phyloP scores from a whole-genome alignment of 2,888 invertebrate genomes.

The Stramonita haemastoma region DNA sequence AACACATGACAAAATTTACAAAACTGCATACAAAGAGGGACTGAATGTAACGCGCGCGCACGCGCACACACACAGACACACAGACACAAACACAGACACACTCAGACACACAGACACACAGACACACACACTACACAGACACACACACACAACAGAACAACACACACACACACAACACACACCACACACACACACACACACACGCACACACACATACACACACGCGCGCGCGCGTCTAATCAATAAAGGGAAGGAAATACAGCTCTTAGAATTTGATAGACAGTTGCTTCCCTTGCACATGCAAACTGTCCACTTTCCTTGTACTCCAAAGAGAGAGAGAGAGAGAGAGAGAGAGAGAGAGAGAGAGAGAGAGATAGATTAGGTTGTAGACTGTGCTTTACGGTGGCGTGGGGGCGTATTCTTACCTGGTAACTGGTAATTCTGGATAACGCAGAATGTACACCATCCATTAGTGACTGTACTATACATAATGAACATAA shows the following conservation, averaged over 20 bases:
- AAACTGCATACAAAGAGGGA: too few species aligned
- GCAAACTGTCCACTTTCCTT: not conserved
- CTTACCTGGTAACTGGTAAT: too few species aligned
- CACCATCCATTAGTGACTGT: too few species aligned
- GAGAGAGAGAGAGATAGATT: too few species aligned
- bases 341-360: too few species aligned
- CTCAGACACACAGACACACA: conserved; percentile 5
- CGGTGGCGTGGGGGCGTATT: too few species aligned
- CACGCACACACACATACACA: conserved; percentile 21
- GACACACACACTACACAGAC: not conserved
- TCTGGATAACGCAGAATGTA: too few species aligned
- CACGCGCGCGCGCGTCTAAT: not conserved
- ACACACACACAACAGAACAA: not conserved
- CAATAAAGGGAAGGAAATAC: not conserved
- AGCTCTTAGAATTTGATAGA: not conserved
- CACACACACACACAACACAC: not conserved
- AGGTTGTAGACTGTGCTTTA: too few species aligned
- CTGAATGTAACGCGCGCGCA: too few species aligned
- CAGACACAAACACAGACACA: conserved; percentile 22
- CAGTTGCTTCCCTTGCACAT: not conserved
- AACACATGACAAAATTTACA: too few species aligned
- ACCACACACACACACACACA: not conserved
- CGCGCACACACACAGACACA: not conserved
- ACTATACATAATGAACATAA: too few species aligned
- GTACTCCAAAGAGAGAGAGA: not conserved